Base-by-base conservation (phyloP, 1,140 invertebrate species). In the Dendrolimus punctatus region DNA sequence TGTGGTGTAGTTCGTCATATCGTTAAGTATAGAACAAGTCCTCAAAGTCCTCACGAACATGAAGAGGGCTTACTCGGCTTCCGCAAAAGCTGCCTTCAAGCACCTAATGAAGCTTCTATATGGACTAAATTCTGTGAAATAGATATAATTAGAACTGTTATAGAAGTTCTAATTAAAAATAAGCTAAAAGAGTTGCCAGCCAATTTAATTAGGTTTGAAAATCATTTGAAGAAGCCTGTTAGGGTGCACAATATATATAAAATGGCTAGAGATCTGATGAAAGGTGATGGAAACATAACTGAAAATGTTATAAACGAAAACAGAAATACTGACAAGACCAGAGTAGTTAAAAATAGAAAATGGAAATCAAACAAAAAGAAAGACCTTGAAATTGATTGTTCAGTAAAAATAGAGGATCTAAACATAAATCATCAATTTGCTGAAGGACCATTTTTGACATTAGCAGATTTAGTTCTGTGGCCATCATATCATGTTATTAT, bases 51-150 rank as follows among this genome's bases (percentile, higher is more conserved):
- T 8, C 56, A 69, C 46, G 80, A 85, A 51, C 76, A 89, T 47
- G 83, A 88, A 9, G 85, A 88, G 23, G 81, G 88, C 9, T 78
- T 94, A 39, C 76, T 96, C 9, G 95, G 95, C 4, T 96, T 96
- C 66, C 91, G 94, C 55, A 89, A 90, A 47, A 90, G 91, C 46
- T 96, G 95, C 73, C 85, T 97, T 2, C 87, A 93, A 58, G 93
- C 95, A 6, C 95, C 94, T 62, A 93, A 94, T 8, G 95, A 97
- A 88, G 89, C 92, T 2, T 97, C 96, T 6, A 88, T 94, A 38
- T 98, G 96, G 96, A 98, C 96, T 0, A 94, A 93, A 68, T 96
- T 96, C 74, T 98, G 96, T 89, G 96, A 98, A 88, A 88, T 96
- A 10, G 94, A 96, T 74, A 84, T 96, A 8, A 87, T 92, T 40